Conservation (phyloP, 1,140 invertebrate genomes). For the Limonius californicus region DNA sequence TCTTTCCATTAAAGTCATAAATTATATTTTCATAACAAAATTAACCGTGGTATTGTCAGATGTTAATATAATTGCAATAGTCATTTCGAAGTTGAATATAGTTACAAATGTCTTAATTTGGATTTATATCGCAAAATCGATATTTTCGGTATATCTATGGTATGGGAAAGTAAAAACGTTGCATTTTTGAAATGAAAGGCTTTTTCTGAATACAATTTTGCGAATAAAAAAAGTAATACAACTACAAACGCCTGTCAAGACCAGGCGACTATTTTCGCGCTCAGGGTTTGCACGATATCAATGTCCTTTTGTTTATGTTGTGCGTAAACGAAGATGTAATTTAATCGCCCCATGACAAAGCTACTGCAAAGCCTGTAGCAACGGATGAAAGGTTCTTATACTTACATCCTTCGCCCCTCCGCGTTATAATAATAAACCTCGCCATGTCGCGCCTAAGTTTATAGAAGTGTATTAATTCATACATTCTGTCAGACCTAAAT, state of each 20-base stretch:
- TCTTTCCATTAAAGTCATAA: too few relatives aligned
- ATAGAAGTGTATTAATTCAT: too few relatives aligned
- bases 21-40: too few relatives aligned
- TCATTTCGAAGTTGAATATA: not conserved
- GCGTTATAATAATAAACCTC: too few relatives aligned
- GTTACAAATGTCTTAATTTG: not conserved
- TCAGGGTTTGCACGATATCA: not conserved
- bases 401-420: slow-evolving; percentile 5
- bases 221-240: not conserved
- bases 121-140: too few relatives aligned
- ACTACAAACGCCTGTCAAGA: slow-evolving; percentile 1
- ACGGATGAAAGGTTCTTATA: slow-evolving; percentile 6
- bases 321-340: slow-evolving; percentile 8
- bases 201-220: not conserved
- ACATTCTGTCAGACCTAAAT: too few relatives aligned
- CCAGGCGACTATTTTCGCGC: slow-evolving; percentile 6
- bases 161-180: too few relatives aligned
- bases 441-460: too few relatives aligned
- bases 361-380: slow-evolving; percentile 7
- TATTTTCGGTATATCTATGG: too few relatives aligned
- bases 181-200: too few relatives aligned
- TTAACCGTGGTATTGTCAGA: too few relatives aligned
- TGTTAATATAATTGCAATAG: too few relatives aligned
- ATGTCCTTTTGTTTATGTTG: slow-evolving; percentile 10
- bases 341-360: slow-evolving; percentile 2